phyloP scores from a whole-genome alignment of 1,140 invertebrate species.

The Drosophila tristis region DNA sequence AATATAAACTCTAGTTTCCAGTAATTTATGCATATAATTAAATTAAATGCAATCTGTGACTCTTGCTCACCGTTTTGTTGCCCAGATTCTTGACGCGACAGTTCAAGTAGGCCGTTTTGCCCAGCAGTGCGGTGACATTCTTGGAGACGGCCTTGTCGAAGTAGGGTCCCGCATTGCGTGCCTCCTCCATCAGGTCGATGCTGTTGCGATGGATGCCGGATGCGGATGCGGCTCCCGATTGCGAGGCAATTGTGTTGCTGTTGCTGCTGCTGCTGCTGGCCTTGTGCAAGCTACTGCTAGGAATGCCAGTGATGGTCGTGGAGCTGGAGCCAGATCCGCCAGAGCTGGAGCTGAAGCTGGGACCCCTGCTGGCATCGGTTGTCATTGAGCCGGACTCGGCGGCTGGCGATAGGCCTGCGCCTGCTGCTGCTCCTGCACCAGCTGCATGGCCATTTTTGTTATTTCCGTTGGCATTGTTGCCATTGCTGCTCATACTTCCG shows the following conservation, averaged over 20 bases:
- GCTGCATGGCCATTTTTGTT: constrained; percentile 58
- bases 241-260: constrained; percentile 53
- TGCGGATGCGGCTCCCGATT: constrained; percentile 32
- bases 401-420: background rate
- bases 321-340: constrained; percentile 7
- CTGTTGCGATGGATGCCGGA: constrained; percentile 73
- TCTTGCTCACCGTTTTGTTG: constrained; percentile 91
- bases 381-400: constrained; percentile 46
- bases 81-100: constrained; percentile 93
- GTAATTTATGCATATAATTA: too few relatives aligned
- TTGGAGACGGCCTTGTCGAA: constrained; percentile 82
- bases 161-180: constrained; percentile 78
- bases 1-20: too few relatives aligned
- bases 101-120: constrained; percentile 93
- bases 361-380: constrained; percentile 48
- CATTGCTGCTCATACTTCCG: constrained; percentile 59
- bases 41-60: too few relatives aligned
- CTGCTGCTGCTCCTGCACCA: constrained; percentile 9
- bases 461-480: constrained; percentile 56
- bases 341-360: constrained; percentile 9
- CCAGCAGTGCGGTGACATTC: constrained; percentile 91
- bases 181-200: constrained; percentile 75
- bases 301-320: constrained; percentile 56
- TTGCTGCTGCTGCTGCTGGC: constrained; percentile 25
- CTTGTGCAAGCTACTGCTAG: constrained; percentile 70